Evolutionary conservation across 2,797 vertebrate species (phyloP), one percentile per base, ranked within the genome.

Genomic region (Melanotaenia maccullochi): DNA sequence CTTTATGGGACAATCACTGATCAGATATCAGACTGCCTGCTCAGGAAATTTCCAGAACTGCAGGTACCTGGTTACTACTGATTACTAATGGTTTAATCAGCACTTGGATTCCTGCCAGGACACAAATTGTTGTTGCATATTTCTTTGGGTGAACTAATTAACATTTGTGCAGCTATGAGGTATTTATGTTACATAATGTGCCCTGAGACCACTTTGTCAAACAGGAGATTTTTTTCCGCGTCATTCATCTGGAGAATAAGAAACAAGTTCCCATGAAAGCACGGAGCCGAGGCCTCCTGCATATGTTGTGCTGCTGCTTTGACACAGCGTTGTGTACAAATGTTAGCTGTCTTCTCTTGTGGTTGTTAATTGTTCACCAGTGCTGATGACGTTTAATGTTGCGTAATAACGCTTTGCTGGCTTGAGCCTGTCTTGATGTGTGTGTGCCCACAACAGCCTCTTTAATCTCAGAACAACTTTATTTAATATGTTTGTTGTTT

Each of bases 41-140:
- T 69, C 52, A 24, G 65, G 69, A 74, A 18, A 1, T 35, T 79
- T 82, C 76, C 24, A 67, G 67, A 73, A 20, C 28, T 57, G 30
- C 49, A 66, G 66, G 18, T 60, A 0, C n/a, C 56, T 51, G 13
- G 49, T 30, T 1, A 0, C n/a, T 9, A 9, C 11, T 59, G 55
- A 60, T 33, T 33, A 58, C 30, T 40, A 18, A 28, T 22, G 55
- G n/a, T 42, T 24, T 12, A 32, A 20, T 38, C 28, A 18, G 20
- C n/a, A 0, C 22, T 18, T 52, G 30, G 56, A 55, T 5, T 51
- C 58, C 18, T 11, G 25, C 40, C 51, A 6, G 25, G 54, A 40
- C 20, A 54, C 3, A 58, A 9, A 32, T 36, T 4, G 30, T 25
- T 22, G 60, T 51, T 52, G 3, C 13, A 1, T 51, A 6, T 70